Evolutionary conservation across 2,888 invertebrate species (phyloP), one percentile per base, ranked within the genome.

Genomic region (Polylopha cassiicola): DNA sequence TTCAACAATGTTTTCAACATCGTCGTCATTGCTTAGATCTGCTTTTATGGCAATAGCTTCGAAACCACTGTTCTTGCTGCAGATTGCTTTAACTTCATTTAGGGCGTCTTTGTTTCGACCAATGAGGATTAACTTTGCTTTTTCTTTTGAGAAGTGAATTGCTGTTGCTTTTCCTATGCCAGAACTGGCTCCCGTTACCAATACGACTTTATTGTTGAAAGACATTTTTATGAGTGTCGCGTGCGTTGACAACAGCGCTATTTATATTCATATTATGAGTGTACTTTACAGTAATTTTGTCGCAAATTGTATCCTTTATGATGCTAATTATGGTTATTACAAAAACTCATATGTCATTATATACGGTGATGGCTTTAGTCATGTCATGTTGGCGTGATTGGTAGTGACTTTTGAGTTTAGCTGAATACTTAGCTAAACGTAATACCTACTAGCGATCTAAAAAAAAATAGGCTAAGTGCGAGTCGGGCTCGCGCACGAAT

Each of bases 11-110:
- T 81, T 84, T 57, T 89, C 82, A 0, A 88, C 87, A 46, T 92
- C 92, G 0, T 62, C 62, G 59, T 92, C 92, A 29, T 88, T 88
- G 3, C 87, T 88, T 16, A 92, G 62, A 47, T 92, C 92, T 1
- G 88, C 91, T 21, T 82, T 69, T 14, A 90, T 65, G 0, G 89
- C 55, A 4, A 89, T 68, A 0, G 89, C 87, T 44, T 80, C 52
- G 1, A 46, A 34, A 5, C 59, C 55, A 8, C 53, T 50, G n/a
- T 44, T 36, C 33, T 41, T 43, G 6, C 44, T 39, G 20, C 53
- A 55, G 3, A 46, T 30, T 3, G 38, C 30, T 4, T 42, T 33
- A 5, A 31, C 44, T 29, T 37, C 38, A 14, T 44, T 29, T 9
- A 48, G 13, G 1, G 37, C 28, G 5, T 21, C 17, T 10, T 36